These are phyloP conservation scores for Arvicanthis niloticus DNA, from an alignment of 2,113 vertebrate genomes.

Conservation along the genomic window DNA sequence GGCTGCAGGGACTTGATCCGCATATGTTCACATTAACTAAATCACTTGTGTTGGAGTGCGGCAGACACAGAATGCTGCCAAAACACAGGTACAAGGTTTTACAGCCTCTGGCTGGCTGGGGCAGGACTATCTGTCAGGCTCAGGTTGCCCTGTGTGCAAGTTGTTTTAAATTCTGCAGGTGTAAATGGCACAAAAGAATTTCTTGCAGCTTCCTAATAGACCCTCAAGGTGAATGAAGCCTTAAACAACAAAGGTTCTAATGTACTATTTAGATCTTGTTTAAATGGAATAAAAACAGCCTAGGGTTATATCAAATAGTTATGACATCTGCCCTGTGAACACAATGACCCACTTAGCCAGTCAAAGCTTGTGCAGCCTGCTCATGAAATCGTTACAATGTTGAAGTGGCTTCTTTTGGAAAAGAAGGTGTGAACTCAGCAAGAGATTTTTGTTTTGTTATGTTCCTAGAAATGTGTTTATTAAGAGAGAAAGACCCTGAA, in stretches of 20 bases:
- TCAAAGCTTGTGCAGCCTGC: constrained; percentile 49
- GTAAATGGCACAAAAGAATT: constrained; percentile 46
- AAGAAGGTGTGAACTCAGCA: not conserved
- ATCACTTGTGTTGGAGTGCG: not conserved
- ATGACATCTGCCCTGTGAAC: constrained; percentile 66
- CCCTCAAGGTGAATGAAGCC: constrained; percentile 44
- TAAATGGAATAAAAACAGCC: constrained; percentile 48
- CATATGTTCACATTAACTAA: not conserved
- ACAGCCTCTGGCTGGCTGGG: not conserved
- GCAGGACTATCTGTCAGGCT: constrained; percentile 23
- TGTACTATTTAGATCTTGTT: not conserved
- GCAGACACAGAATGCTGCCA: not conserved
- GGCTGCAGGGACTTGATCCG: not conserved
- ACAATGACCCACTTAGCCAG: constrained; percentile 75
- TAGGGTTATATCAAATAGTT: constrained; percentile 25
- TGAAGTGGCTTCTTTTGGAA: not conserved
- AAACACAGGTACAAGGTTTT: not conserved
- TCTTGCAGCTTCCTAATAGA: constrained; percentile 54
- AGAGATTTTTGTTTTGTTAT: not conserved
- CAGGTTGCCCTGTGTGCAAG: not conserved
- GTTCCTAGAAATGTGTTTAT: constrained; percentile 68
- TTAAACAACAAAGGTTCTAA: constrained; percentile 48
- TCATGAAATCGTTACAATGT: constrained; percentile 42
- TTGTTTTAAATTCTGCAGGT: constrained; percentile 56
- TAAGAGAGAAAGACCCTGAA: constrained; percentile 56